These are phyloP conservation scores for Stomorhina lunata DNA, from an alignment of 2,888 invertebrate genomes.

Conservation along the genomic window DNA sequence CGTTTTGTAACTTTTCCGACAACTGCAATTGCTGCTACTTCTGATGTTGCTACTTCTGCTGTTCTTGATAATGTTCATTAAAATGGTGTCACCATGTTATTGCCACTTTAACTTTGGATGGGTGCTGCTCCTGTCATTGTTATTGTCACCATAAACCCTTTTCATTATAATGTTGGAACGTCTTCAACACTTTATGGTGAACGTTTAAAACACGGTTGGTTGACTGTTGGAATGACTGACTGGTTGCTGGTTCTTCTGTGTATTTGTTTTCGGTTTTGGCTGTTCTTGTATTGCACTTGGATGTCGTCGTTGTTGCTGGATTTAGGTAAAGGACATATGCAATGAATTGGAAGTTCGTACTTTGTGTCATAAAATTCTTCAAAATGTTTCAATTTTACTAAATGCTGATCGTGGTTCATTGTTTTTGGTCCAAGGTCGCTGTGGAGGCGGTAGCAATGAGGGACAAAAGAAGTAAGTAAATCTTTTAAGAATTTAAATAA, in stretches of 20 bases:
- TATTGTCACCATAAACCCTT: slow-evolving; percentile 11
- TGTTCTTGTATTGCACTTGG: neutral
- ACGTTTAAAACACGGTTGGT: slow-evolving; percentile 17
- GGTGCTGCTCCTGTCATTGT: slow-evolving; percentile 14
- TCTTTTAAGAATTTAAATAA: neutral
- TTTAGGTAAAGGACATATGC: slow-evolving; percentile 95
- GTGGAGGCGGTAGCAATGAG: slow-evolving; percentile 77
- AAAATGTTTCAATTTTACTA: slow-evolving; percentile 94
- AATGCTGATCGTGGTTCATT: slow-evolving; percentile 96
- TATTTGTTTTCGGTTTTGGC: neutral
- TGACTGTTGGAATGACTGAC: neutral
- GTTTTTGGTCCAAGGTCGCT: slow-evolving; percentile 91
- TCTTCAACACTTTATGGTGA: slow-evolving; percentile 16
- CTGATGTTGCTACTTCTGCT: neutral
- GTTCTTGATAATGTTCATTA: slow-evolving; percentile 51
- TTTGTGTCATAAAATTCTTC: slow-evolving; percentile 96
- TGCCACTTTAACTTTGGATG: slow-evolving; percentile 32
- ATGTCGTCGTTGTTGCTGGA: neutral
- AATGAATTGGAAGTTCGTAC: slow-evolving; percentile 96
- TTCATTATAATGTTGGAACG: neutral
- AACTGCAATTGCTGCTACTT: neutral
- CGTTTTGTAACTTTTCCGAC: neutral
- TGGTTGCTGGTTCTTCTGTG: neutral
- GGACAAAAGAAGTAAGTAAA: slow-evolving; percentile 79
- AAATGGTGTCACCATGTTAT: slow-evolving; percentile 50